Evolutionary conservation across 2,888 invertebrate genomes (phyloP), one percentile per base, ranked within the genome.

Genomic region (Drosophila yooni): DNA sequence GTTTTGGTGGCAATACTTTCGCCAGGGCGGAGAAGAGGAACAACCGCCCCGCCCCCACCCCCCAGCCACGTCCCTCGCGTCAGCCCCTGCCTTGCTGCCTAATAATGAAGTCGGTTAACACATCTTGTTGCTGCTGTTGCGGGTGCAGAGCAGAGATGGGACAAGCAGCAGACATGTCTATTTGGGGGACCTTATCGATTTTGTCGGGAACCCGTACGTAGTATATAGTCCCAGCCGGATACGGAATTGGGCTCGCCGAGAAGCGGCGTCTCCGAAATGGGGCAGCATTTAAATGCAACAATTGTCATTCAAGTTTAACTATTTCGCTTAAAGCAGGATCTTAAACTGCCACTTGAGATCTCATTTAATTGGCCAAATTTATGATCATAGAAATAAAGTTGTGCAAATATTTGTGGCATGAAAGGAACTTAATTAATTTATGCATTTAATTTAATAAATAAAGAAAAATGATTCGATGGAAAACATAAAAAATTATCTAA

Each of bases 201-300:
- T 81, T 87, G 80, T 89, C 73, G 87, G 71, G 40, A 59, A 67
- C 60, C 75, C 67, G 25, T 56, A 27, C 25, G 61, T 31, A 52
- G 46, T 15, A n/a, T 51, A 29, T 27, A 36, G 33, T 43, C 52
- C 46, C 18, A 7, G 33, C 40, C 65, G 57, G 15, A 61, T 53
- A 5, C 52, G 71, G 40, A 58, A 69, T 60, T 61, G 63, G 75
- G 57, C 63, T 52, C 60, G 48, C n/a, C 56, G n/a, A n/a, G 29
- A 4, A 46, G 65, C 36, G 29, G 33, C 60, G 53, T 63, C 70
- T 58, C 43, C 71, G 51, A 88, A 85, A 80, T 90, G 83, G 86
- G 74, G 57, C 79, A 89, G 53, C 81, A 83, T 86, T 85, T 90
- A 87, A 89, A 89, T 86, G 90, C 86, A 90, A 90, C 90, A 86